Percentiles rank a stretch among this genome's conserved stretches.
Conservation (phyloP, 2,888 invertebrate species). For the Chelonus formosanus region DNA sequence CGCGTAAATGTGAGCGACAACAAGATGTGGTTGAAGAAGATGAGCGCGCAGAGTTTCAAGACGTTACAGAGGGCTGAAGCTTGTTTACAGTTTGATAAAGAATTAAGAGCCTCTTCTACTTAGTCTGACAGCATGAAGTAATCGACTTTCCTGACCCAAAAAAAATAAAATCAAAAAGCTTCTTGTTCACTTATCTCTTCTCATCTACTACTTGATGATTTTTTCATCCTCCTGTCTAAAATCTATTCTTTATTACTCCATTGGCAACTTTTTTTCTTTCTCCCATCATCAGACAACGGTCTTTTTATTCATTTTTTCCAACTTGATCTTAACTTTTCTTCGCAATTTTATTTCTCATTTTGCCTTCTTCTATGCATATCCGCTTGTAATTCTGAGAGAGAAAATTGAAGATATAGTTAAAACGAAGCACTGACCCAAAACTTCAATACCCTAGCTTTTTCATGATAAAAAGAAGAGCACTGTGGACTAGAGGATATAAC, state of each 20-base stretch:
- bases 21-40: constrained; percentile 24
- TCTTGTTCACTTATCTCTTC: constrained; percentile 5
- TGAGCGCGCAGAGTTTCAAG: neutral
- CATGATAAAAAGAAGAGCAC: constrained; percentile 31
- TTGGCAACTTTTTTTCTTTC: too few species aligned
- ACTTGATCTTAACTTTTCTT: too few species aligned
- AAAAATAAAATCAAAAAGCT: constrained; percentile 12
- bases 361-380: neutral
- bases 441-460: constrained; percentile 54
- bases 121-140: constrained; percentile 42
- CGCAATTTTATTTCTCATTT: too few species aligned
- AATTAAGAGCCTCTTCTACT: constrained; percentile 48
- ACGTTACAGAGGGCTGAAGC: constrained; percentile 30
- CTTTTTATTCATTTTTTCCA: too few species aligned
- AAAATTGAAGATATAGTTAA: constrained; percentile 47
- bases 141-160: constrained; percentile 45
- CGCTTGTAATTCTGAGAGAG: constrained; percentile 22
- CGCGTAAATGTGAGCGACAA: constrained; percentile 3
- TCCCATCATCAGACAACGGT: too few species aligned
- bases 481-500: neutral
- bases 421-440: constrained; percentile 57
- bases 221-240: too few species aligned
- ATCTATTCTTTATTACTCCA: too few species aligned
- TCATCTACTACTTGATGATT: constrained; percentile 1
- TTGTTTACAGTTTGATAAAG: constrained; percentile 50